Evolutionary conservation across 2,113 vertebrate species (phyloP), one percentile per base, ranked within the genome.

Genomic region (Percina caprodes): DNA sequence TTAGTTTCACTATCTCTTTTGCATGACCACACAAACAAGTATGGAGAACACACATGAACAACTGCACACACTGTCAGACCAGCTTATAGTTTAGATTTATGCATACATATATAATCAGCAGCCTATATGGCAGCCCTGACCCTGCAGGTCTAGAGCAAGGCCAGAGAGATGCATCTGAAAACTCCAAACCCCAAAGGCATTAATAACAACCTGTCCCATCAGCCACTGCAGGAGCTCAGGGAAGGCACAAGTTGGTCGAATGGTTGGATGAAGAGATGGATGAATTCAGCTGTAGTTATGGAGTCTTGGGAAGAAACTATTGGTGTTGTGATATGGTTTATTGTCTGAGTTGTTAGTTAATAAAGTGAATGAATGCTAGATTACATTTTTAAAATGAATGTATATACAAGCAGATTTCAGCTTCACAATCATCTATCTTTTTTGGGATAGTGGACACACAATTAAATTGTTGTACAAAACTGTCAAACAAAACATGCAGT

Each of bases 71-170:
- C 35, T 42, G 9, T 71, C 75, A 80, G 76, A 46, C 55, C 77
- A 74, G 75, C 83, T 88, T 79, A 66, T 77, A 83, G 84, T 88
- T 88, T 84, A 89, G 88, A 94, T 94, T 93, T 92, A 94, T 92
- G 92, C 91, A 92, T 91, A 72, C 78, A 90, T 90, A 79, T 84
- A 84, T 86, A 85, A 90, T 89, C 85, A 87, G 83, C 75, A 82
- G 82, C 62, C 60, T 84, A 45, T 79, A 65, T 58, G 46, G 83
- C 73, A 86, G 73, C 91, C 91, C 65, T 94, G 94, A 94, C 92
- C 93, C 89, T 69, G 71, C 65, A 74, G 82, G 74, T 81, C 86
- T 54, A 42, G 80, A 83, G 90, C 90, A 92, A 94, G 92, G 93
- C 90, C 92, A 81, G 56, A 51, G 74, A 86, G 79, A 83, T 24